Conservation (phyloP, 2,113 vertebrate species). For the Microcebus lehilahytsara region DNA sequence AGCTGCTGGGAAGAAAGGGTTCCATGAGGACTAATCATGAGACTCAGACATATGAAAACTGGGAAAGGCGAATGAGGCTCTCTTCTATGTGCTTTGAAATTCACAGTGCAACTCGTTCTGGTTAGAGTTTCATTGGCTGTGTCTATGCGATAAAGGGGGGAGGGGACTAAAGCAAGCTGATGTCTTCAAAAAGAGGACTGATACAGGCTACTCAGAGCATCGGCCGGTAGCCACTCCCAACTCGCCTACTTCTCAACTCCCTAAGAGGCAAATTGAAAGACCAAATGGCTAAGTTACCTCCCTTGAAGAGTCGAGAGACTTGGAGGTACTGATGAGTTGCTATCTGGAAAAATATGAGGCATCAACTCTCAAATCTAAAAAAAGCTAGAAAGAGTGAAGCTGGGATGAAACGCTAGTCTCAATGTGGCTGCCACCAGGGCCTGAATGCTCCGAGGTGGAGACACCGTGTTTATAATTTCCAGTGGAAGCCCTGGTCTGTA, state of each 20-base stretch:
- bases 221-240: not conserved
- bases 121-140: not conserved
- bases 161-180: not conserved
- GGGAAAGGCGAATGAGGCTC: not conserved
- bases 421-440: not conserved
- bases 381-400: not conserved
- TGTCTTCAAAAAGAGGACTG: not conserved
- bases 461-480: not conserved
- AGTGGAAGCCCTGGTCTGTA: not conserved
- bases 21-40: not conserved
- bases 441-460: not conserved
- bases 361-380: not conserved
- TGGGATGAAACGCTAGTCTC: not conserved
- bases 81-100: not conserved
- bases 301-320: not conserved
- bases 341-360: not conserved
- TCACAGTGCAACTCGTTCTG: not conserved
- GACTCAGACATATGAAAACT: not conserved
- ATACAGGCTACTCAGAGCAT: not conserved
- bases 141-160: not conserved
- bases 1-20: not conserved
- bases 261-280: not conserved
- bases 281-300: not conserved
- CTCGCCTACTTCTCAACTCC: not conserved
- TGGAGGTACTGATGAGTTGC: not conserved